Evolutionary conservation across 2,888 invertebrate species (phyloP).

Genomic region (Lithosia quadra): DNA sequence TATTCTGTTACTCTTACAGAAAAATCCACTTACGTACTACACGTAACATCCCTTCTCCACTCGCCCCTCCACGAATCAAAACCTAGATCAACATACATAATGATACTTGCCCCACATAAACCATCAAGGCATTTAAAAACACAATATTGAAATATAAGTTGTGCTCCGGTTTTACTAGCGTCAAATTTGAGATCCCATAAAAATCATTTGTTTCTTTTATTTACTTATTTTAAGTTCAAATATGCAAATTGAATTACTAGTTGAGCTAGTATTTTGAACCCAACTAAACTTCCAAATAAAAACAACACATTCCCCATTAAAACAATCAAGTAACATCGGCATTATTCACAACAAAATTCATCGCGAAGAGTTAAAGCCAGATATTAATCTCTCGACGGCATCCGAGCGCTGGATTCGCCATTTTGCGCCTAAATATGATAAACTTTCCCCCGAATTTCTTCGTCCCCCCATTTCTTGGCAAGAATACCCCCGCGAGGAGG

Average conservation of each 20-base stretch:
- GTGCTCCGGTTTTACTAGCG: neutral
- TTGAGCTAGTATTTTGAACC: neutral
- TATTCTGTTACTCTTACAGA: too few relatives aligned
- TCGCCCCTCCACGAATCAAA: too few relatives aligned
- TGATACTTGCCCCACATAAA: too few relatives aligned
- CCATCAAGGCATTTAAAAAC: too few relatives aligned
- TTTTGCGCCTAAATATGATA: slow-evolving; percentile 87
- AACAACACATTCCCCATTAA: slow-evolving; percentile 57
- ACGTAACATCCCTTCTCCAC: too few relatives aligned
- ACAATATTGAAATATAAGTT: too few relatives aligned
- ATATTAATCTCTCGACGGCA: slow-evolving; percentile 85
- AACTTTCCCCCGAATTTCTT: slow-evolving; percentile 87
- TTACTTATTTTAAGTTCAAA: neutral
- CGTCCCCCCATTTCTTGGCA: slow-evolving; percentile 73
- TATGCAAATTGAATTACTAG: neutral
- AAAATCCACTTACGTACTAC: too few relatives aligned
- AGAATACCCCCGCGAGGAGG: slow-evolving; percentile 68
- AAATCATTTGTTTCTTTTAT: neutral
- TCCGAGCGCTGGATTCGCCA: slow-evolving; percentile 86
- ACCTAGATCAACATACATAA: too few relatives aligned
- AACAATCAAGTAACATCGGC: slow-evolving; percentile 77
- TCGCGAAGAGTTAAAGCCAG: slow-evolving; percentile 84
- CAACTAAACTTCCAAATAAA: slow-evolving; percentile 20
- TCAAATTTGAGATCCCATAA: neutral
- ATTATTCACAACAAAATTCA: slow-evolving; percentile 83